Percentiles rank a stretch among this genome's conserved stretches.
phyloP scores from a whole-genome alignment of 2,797 vertebrate species.

The Sebastes glaucus region DNA sequence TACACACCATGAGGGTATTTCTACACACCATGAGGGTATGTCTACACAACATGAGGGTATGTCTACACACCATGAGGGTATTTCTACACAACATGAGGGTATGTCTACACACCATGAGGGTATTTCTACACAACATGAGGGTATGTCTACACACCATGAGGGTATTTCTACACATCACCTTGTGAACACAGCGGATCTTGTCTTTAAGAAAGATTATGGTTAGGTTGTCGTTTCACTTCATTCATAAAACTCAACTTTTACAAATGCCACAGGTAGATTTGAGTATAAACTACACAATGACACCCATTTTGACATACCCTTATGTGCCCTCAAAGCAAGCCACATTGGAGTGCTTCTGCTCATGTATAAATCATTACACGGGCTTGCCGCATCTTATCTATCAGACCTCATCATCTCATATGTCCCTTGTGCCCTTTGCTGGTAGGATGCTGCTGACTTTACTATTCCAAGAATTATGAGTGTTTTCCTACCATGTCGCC shows the following conservation, averaged over 20 bases:
- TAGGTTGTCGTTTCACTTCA: background rate
- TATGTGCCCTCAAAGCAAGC: background rate
- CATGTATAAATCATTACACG: constrained; percentile 32
- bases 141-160: no score
- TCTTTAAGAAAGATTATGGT: background rate
- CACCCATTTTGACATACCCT: background rate
- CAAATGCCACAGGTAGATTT: constrained; percentile 12
- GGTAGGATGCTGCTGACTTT: constrained; percentile 16
- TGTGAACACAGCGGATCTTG: background rate
- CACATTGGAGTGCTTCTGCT: constrained; percentile 13
- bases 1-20: no score
- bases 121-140: no score
- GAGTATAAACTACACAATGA: constrained; percentile 16
- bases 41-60: no score
- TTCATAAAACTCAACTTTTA: constrained; percentile 3
- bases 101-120: no score
- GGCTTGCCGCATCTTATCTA: constrained; percentile 2
- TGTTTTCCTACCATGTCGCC: background rate
- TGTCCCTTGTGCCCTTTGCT: background rate
- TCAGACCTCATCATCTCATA: constrained; percentile 19
- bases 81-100: no score
- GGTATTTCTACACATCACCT: background rate
- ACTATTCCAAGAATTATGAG: constrained; percentile 13
- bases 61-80: no score
- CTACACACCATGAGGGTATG: no score